Evolutionary conservation across 2,113 vertebrate genomes (phyloP), one percentile per base, ranked within the genome.

Genomic region (Microtus montanus): DNA sequence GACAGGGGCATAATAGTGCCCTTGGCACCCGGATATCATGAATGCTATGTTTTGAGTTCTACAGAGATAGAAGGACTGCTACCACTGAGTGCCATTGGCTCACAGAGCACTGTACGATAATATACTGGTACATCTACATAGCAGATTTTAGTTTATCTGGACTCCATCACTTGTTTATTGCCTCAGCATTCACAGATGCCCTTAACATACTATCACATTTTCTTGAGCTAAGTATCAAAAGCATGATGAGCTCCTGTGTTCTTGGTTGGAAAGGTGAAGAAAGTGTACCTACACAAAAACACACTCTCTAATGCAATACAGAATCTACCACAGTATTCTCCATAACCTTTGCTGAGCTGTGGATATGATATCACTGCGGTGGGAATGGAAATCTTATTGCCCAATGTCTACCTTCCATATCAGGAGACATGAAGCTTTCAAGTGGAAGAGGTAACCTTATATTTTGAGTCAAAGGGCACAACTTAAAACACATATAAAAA

Each of bases 401-500:
- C 52, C 20, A n/a, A 26, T 33, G 28, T 47, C 14, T 7, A 19
- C 20, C 10, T 54, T 75, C 74, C 17, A 38, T 28, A n/a, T 2
- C 26, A 74, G 52, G 24, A 91, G 89, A 35, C 14, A 14, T 89
- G 26, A 68, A 30, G n/a, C 54, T 24, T 93, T 61, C 61, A 77
- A 70, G 41, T 20, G 78, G 30, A 71, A 86, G 26, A 86, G 35
- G 13, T 22, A 68, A 58, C 15, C 24, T 75, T 77, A 12, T 38
- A 24, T 94, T 96, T 88, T 44, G 12, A 58, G 47, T 89, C 22
- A 91, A 90, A 91, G 58, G 70, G 73, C 5, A 61, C 64, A 94
- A 41, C 38, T n/a, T 63, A 95, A 94, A 84, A 13, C n/a, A 35
- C 63, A 79, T 38, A 0, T 38, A 86, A 89, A 17, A 90, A 74